Percentiles rank a stretch among this genome's conserved stretches.
phyloP scores from a whole-genome alignment of 2,888 invertebrate genomes.

The Chalcosyrphus nemorum region DNA sequence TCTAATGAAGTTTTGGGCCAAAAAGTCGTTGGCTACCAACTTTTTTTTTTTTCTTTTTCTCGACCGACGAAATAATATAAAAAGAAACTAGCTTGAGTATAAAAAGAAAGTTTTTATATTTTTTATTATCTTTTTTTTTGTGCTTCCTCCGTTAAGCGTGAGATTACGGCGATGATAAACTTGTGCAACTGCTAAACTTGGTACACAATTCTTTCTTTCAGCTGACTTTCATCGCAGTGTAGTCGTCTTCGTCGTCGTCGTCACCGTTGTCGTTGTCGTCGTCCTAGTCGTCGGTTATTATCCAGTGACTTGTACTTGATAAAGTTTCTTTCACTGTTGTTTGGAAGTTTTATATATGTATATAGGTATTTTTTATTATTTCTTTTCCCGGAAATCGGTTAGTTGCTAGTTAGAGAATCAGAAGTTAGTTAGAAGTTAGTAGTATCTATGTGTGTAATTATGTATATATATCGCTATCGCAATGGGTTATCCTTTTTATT shows the following conservation, averaged over 20 bases:
- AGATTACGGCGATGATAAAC: slow-evolving; percentile 61
- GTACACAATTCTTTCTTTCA: slow-evolving; percentile 37
- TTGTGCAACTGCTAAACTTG: slow-evolving; percentile 65
- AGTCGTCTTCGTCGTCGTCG: slow-evolving; percentile 24
- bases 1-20: slow-evolving; percentile 67
- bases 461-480: slow-evolving; percentile 61
- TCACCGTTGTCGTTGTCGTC: not conserved
- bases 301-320: slow-evolving; percentile 68
- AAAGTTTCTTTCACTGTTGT: slow-evolving; percentile 72
- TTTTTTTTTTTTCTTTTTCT: slow-evolving; percentile 50
- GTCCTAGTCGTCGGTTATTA: slow-evolving; percentile 56
- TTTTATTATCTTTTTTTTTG: slow-evolving; percentile 37
- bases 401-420: slow-evolving; percentile 65
- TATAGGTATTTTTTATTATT: slow-evolving; percentile 37
- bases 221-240: slow-evolving; percentile 29
- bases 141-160: slow-evolving; percentile 35
- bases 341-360: slow-evolving; percentile 61
- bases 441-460: slow-evolving; percentile 56
- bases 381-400: slow-evolving; percentile 67
- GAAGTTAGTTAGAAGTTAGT: slow-evolving; percentile 69
- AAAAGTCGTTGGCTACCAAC: slow-evolving; percentile 46
- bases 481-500: slow-evolving; percentile 70
- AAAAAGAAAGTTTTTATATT: slow-evolving; percentile 48
- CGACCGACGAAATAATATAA: slow-evolving; percentile 30
- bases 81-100: slow-evolving; percentile 37